Evolutionary conservation across 1,140 invertebrate genomes (phyloP).

Genomic region (Caenorhabditis brenneri): DNA sequence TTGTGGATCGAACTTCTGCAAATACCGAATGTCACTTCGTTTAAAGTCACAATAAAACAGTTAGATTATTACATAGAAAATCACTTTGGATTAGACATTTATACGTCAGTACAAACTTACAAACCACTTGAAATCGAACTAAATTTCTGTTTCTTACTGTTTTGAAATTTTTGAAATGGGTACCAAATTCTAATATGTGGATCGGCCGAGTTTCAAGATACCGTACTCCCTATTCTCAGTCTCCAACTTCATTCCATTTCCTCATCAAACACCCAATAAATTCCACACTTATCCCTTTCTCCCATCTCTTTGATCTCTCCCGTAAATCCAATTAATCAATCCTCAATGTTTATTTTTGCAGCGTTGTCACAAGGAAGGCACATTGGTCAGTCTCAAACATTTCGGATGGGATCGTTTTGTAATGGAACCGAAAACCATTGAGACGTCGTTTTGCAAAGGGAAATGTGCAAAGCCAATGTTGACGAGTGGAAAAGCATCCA

Average conservation of each 20-base stretch:
- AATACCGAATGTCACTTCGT: no score
- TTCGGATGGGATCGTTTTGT: conserved; percentile 26
- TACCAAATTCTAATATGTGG: no score
- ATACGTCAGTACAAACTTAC: no score
- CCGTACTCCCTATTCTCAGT: no score
- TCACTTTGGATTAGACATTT: no score
- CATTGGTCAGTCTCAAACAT: conserved; percentile 11
- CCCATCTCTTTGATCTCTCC: not conserved
- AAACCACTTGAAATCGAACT: no score
- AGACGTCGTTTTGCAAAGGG: conserved; percentile 26
- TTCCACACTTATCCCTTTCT: not conserved
- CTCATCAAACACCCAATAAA: not conserved
- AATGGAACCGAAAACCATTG: conserved; percentile 9
- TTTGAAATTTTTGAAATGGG: no score
- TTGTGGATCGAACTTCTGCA: no score
- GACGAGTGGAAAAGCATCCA: conserved; percentile 31
- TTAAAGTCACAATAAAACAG: no score
- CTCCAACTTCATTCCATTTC: not conserved
- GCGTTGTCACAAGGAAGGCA: conserved; percentile 29
- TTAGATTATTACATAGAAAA: no score
- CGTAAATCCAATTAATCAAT: not conserved
- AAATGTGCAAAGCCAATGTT: conserved; percentile 33
- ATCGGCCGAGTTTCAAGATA: no score
- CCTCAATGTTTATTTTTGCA: not conserved
- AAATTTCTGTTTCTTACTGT: no score